phyloP scores from a whole-genome alignment of 2,888 invertebrate genomes.

The Scaptomyza reducta region DNA sequence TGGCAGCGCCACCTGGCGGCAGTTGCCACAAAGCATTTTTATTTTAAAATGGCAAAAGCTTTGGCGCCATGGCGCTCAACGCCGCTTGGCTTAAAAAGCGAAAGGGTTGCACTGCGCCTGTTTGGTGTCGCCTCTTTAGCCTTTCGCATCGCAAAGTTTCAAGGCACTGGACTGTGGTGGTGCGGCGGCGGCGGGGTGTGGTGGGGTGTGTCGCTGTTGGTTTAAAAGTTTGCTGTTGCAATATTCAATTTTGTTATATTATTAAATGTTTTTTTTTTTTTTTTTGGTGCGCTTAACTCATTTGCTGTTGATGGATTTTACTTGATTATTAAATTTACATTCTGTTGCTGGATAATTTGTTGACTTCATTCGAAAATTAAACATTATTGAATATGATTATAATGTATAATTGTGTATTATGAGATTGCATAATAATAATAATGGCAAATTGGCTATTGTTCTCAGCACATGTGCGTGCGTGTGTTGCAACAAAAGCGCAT shows the following conservation, averaged over 20 bases:
- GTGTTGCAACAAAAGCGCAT: slow-evolving; percentile 1
- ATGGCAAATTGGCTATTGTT: slow-evolving; percentile 1
- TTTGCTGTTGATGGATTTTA: slow-evolving; percentile 11
- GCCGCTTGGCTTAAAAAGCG: slow-evolving; percentile 68
- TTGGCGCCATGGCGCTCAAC: slow-evolving; percentile 68
- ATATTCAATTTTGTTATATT: background rate
- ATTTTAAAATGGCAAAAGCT: slow-evolving; percentile 77
- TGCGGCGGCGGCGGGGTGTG: background rate
- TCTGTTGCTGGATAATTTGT: slow-evolving; percentile 12
- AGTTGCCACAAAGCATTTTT: slow-evolving; percentile 54
- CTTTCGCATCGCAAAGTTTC: slow-evolving; percentile 28
- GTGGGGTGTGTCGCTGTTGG: background rate
- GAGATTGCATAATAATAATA: slow-evolving; percentile 19
- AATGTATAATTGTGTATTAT: slow-evolving; percentile 3
- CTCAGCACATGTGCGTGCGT: background rate
- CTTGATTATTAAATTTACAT: background rate
- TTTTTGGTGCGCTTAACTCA: slow-evolving; percentile 6
- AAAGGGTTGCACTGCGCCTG: slow-evolving; percentile 62
- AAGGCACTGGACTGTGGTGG: background rate
- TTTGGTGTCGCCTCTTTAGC: slow-evolving; percentile 33
- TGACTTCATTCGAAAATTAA: slow-evolving; percentile 13
- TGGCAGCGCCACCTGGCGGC: slow-evolving; percentile 61
- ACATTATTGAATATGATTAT: slow-evolving; percentile 13
- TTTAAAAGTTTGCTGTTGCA: slow-evolving; percentile 16
- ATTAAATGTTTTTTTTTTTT: background rate